Evolutionary conservation across 2,797 vertebrate genomes (phyloP), one percentile per base, ranked within the genome.

Genomic region (Kryptolebias ocellatus): DNA sequence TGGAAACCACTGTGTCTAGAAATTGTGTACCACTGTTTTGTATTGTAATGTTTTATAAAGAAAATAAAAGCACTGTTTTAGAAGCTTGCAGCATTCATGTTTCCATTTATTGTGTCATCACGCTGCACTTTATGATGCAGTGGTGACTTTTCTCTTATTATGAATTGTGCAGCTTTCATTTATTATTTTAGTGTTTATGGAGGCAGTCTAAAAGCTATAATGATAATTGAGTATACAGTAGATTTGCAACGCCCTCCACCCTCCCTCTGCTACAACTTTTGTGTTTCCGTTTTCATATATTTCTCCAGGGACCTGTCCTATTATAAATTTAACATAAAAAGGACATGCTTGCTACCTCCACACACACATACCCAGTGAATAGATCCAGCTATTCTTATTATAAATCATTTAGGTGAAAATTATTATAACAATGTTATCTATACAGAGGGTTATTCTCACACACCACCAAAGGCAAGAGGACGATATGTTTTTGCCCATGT

Each of bases 11-110:
- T 80, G 80, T 87, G 67, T 87, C 78, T 86, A 75, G 67, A 81
- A 77, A 73, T 73, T 85, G 81, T 88, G 74, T 67, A 80, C 74
- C 71, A 85, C 66, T 85, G 76, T 91, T 89, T 90, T 92, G 68
- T 90, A 91, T 81, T 57, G 73, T 86, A 78, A 68, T 67, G 65
- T 90, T 90, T 92, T 88, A 76, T 90, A 86, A 75, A 34, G 64
- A 63, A 63, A 71, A 84, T 82, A 74, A 52, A 75, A 83, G 83
- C 81, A 89, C 67, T 83, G 61, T 90, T 90, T 85, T 84, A 83
- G 86, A 88, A 88, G 88, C 88, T 90, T 90, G 84, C 83, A 60
- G 55, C 75, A 71, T 64, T 74, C 77, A 9, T 9, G 37, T 39
- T 10, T 39, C 1, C 31, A 34, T 34, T 34, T 24, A 24, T 34